A percentile compares a stretch with the other conserved stretches of the same genome.
These are phyloP conservation scores for Drosophila azteca DNA, from an alignment of 1,140 invertebrate genomes.

Conservation along the genomic window DNA sequence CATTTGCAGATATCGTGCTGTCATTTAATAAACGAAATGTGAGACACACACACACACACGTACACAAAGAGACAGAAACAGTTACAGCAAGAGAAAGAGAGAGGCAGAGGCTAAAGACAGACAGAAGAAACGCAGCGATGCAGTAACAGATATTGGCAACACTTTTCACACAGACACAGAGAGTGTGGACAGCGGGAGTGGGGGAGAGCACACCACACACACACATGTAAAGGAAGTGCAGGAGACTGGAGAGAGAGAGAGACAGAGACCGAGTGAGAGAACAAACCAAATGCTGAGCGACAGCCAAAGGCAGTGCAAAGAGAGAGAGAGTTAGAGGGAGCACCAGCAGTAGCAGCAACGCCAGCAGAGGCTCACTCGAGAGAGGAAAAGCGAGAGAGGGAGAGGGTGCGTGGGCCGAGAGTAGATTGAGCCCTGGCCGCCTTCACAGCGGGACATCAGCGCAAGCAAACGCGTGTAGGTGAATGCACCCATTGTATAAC, in stretches of 20 bases:
- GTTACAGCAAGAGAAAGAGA: slow-evolving; percentile 10
- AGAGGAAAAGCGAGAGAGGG: slow-evolving; percentile 10
- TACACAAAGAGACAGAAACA: slow-evolving; percentile 19
- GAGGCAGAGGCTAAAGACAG: slow-evolving; percentile 4
- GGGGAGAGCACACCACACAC: slow-evolving; percentile 4
- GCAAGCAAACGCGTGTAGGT: slow-evolving; percentile 56
- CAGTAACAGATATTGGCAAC: slow-evolving; percentile 81
- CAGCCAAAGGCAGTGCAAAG: slow-evolving; percentile 29
- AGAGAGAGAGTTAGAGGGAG: no score
- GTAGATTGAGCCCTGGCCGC: slow-evolving; percentile 29
- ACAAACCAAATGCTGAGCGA: slow-evolving; percentile 52
- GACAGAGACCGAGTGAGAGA: neutral
- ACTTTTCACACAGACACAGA: slow-evolving; percentile 65
- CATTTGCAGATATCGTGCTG: slow-evolving; percentile 83
- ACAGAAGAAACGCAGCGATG: slow-evolving; percentile 68
- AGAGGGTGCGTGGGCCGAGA: neutral
- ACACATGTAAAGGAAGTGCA: slow-evolving; percentile 64
- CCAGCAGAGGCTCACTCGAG: neutral
- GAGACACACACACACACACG: slow-evolving; percentile 42
- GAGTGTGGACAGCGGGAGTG: neutral
- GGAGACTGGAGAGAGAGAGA: slow-evolving; percentile 52
- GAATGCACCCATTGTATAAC: slow-evolving; percentile 83
- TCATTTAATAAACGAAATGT: slow-evolving; percentile 83
- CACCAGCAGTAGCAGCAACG: no score
- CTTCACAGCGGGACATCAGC: slow-evolving; percentile 58